These are phyloP conservation scores for Myodes glareolus DNA, from an alignment of 2,113 vertebrate genomes.

Conservation along the genomic window DNA sequence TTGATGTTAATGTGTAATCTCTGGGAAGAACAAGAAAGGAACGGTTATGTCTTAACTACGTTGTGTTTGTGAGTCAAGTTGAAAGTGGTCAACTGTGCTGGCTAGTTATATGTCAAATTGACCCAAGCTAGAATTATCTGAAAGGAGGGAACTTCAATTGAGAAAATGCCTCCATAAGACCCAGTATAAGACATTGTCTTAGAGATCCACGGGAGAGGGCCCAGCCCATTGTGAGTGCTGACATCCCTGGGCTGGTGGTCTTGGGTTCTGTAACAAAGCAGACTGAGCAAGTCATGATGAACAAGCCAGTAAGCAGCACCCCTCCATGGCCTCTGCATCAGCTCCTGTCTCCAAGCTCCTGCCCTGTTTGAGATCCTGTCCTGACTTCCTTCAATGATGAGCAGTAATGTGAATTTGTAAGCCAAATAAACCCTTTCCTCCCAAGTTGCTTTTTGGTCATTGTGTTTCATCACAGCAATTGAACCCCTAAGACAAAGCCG, in stretches of 20 bases:
- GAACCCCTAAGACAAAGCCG: background rate
- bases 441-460: background rate
- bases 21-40: background rate
- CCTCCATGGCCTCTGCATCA: background rate
- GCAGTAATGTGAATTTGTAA: background rate
- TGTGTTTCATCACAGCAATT: background rate
- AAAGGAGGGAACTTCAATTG: background rate
- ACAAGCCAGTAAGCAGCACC: background rate
- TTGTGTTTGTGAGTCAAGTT: background rate
- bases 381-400: background rate
- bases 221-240: background rate
- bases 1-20: background rate
- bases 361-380: background rate
- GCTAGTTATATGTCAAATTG: background rate
- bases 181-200: background rate
- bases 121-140: background rate
- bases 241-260: background rate
- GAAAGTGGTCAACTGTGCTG: background rate
- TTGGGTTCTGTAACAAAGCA: background rate
- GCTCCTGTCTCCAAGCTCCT: no score
- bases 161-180: background rate
- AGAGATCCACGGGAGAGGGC: background rate
- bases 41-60: background rate
- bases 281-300: background rate
- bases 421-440: background rate